Evolutionary conservation across 1,140 invertebrate genomes (phyloP), one percentile per base, ranked within the genome.

Genomic region (Drosophila orosa): DNA sequence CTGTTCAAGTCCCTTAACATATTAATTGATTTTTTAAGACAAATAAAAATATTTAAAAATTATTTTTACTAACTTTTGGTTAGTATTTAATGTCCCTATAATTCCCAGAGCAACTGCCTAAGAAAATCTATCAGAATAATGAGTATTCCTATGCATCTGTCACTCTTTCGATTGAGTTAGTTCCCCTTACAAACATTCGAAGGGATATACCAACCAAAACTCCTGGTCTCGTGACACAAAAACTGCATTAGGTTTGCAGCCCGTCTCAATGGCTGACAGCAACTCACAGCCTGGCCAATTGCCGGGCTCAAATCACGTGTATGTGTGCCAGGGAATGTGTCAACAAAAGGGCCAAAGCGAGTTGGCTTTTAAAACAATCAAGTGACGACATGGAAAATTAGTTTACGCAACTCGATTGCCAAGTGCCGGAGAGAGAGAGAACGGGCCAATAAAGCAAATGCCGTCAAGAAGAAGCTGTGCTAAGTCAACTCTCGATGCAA

Each of bases 321-420:
- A 45, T 62, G 45, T 52, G 45, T 48, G 45, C 45, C 45, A 48
- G 60, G 33, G 40, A 33, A 37, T 76, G 50, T 80, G 81, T 73
- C 82, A 80, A 85, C 68, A 74, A 55, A 59, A 50, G 57, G 31
- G 42, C 29, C 50, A 69, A 73, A 12, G 47, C 47, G 27, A 72
- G 55, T 79, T 89, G 80, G 84, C 84, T 87, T 89, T 89, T 84
- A 83, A 89, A 89, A 89, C 84, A 89, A 90, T 89, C 85, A 78
- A 89, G 80, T 89, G 84, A 84, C 84, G 84, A 89, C 84, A 89
- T 69, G 84, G 84, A 89, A 89, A 89, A 89, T 87, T 89, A 89
- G 84, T 89, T 89, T 89, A 89, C 84, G 84, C 77, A 89, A 69
- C 77, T 52, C 50, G 74, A 83, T 56, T 87, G 79, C 76, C 84